Conservation (phyloP, 2,888 invertebrate genomes). For the Periphyllus acericola region DNA sequence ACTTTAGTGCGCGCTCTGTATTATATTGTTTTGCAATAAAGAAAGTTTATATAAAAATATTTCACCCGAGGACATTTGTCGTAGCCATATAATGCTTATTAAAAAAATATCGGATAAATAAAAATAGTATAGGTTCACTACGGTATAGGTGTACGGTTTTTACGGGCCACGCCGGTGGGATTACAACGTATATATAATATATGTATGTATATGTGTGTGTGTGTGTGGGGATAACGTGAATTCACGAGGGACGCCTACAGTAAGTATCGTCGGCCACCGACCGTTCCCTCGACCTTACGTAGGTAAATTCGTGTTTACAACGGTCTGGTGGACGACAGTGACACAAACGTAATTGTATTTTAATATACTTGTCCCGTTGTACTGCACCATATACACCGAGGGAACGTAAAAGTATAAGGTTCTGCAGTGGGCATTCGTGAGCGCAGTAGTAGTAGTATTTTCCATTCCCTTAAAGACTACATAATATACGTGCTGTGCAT, state of each 20-base stretch:
- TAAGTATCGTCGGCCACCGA: neutral
- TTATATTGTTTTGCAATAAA: slow-evolving; percentile 42
- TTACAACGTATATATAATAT: neutral
- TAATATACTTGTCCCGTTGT: slow-evolving; percentile 14
- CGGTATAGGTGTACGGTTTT: neutral
- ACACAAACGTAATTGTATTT: slow-evolving; percentile 47
- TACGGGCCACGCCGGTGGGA: slow-evolving; percentile 9
- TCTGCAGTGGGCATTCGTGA: neutral
- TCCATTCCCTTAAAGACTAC: neutral
- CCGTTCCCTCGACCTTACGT: slow-evolving; percentile 6
- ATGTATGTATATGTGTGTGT: too few relatives aligned
- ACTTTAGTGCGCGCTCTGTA: slow-evolving; percentile 2
- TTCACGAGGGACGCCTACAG: slow-evolving; percentile 22
- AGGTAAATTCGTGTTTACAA: slow-evolving; percentile 39
- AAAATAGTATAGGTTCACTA: neutral
- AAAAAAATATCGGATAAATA: slow-evolving; percentile 40
- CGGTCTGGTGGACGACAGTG: slow-evolving; percentile 25
- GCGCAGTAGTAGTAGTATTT: neutral
- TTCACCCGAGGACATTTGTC: slow-evolving; percentile 22
- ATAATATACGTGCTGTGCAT: neutral
- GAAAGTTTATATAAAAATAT: slow-evolving; percentile 19
- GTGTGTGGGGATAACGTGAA: neutral
- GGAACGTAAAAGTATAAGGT: neutral
- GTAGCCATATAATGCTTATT: slow-evolving; percentile 40
- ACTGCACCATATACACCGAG: neutral